These are phyloP conservation scores for Zele albiditarsus DNA, from an alignment of 2,888 invertebrate species.

Conservation along the genomic window DNA sequence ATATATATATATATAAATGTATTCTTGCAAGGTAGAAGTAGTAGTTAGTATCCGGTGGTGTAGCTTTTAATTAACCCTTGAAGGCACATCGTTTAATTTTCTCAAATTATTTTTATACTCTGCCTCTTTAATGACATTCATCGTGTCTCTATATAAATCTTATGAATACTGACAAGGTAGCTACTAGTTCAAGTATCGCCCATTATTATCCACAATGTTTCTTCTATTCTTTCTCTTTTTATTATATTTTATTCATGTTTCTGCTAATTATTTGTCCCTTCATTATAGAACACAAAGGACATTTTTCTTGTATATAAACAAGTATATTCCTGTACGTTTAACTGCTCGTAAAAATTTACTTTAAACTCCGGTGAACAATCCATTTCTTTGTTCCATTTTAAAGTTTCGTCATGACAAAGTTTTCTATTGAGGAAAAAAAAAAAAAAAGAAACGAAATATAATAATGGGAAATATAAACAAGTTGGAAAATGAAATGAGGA, in stretches of 20 bases:
- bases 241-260: constrained; percentile 1
- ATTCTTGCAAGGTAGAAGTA: constrained; percentile 15
- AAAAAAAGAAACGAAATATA: background rate
- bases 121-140: background rate
- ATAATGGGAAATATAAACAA: no score
- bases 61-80: constrained; percentile 65
- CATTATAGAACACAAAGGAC: background rate
- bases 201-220: background rate
- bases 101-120: constrained; percentile 55
- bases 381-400: background rate
- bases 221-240: background rate
- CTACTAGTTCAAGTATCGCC: background rate
- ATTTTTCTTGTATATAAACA: background rate
- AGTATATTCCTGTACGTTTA: background rate
- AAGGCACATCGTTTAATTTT: constrained; percentile 65
- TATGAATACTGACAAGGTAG: background rate
- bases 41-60: constrained; percentile 25
- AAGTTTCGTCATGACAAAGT: background rate
- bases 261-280: background rate
- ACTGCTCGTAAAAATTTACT: background rate
- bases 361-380: background rate
- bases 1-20: constrained; percentile 11
- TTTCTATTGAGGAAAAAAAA: background rate
- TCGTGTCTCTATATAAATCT: background rate
- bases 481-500: no score